phyloP scores from a whole-genome alignment of 2,113 vertebrate genomes.

The Amblyornis subalaris region DNA sequence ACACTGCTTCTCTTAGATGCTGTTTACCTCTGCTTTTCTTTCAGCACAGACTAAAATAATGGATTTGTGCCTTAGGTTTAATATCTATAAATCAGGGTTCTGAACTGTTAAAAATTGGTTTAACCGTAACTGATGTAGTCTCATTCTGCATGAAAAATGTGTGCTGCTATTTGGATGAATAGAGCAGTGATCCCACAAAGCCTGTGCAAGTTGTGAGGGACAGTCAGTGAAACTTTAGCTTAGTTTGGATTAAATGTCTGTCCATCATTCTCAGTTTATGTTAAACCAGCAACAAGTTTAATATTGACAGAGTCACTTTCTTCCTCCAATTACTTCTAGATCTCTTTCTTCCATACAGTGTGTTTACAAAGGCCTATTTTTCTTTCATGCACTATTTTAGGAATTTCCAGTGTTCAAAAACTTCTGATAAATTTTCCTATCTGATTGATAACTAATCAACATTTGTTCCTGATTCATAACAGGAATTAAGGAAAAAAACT shows the following conservation, averaged over 20 bases:
- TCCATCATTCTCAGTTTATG: background rate
- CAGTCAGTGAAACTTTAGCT: background rate
- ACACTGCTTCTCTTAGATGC: background rate
- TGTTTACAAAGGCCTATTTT: background rate
- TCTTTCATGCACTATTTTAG: background rate
- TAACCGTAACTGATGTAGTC: background rate
- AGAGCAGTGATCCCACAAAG: background rate
- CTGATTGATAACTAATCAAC: background rate
- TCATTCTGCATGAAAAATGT: background rate
- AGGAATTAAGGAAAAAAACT: background rate
- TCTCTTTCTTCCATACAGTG: background rate
- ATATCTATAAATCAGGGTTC: background rate
- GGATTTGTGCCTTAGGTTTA: background rate
- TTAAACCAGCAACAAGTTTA: background rate
- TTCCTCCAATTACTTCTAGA: background rate
- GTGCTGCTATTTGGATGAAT: background rate
- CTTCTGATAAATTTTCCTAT: background rate
- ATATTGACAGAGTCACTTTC: background rate
- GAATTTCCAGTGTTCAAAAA: background rate
- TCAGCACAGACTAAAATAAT: background rate
- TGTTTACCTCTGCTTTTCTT: background rate
- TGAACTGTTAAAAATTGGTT: background rate
- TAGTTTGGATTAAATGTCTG: background rate
- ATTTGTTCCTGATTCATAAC: background rate
- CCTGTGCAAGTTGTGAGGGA: background rate